Evolutionary conservation across 2,797 vertebrate genomes (phyloP), one percentile per base, ranked within the genome.

Genomic region (Propithecus deckenii): DNA sequence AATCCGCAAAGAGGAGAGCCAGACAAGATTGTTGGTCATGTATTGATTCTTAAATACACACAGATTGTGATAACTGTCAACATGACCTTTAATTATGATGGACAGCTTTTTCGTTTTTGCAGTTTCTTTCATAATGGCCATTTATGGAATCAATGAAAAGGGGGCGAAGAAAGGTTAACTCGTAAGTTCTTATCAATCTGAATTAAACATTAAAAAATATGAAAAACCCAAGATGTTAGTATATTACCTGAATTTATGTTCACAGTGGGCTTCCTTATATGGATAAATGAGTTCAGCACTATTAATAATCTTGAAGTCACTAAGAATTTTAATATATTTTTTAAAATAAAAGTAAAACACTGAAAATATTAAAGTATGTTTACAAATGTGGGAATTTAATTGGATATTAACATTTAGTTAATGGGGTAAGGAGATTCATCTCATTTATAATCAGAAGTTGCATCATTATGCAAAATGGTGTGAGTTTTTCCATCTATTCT

Each of bases 131-230:
- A 18, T 75, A 79, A 63, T 78, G 5, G 3, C 18, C 65, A 75
- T 93, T 89, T 92, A 83, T 89, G n/a, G 5, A 50, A 61, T 95
- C 32, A 81, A 13, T 87, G 41, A 87, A 90, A 93, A 71, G 30
- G 4, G n/a, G 46, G 28, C 67, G 83, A 38, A 23, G 14, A 86
- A 92, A 92, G 20, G 43, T 90, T 92, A 92, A 46, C 4, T 72
- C 87, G 7, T 80, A 93, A 83, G 7, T 85, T 89, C 46, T 91
- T 93, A 75, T n/a, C 41, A 91, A 28, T 79, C n/a, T 94, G 41
- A 71, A 67, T 89, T 88, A 18, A 86, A 91, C 32, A 80, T 88
- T 20, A 22, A 55, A 83, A 46, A 61, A 67, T 38, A 13, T 11
- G 22, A 50, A 80, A 86, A 83, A 50, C 17, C 18, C 22, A 75